A percentile compares a stretch with the other conserved stretches of the same genome.
Conservation (phyloP, 2,888 invertebrate species). For the Erynnis tages region DNA sequence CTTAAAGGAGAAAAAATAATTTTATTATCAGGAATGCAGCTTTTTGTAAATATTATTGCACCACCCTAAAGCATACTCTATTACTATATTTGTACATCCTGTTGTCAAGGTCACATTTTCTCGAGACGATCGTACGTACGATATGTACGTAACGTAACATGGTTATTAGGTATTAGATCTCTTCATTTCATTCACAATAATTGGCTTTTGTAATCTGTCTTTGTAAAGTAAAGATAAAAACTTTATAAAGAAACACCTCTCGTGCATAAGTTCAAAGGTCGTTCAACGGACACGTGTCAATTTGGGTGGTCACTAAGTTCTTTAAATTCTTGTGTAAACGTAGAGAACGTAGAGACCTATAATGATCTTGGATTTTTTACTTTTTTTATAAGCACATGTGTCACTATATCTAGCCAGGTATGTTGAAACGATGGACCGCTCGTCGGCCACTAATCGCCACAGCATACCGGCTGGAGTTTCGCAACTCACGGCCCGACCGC, state of each 20-base stretch:
- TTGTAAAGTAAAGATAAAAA: too few species aligned
- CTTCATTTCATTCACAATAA: neutral
- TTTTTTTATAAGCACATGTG: conserved; percentile 48
- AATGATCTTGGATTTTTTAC: conserved; percentile 2
- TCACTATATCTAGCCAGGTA: conserved; percentile 55
- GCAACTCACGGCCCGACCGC: conserved; percentile 69
- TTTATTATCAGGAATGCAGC: too few species aligned
- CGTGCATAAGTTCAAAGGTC: conserved; percentile 3
- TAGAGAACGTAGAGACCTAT: too few species aligned
- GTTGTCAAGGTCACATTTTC: neutral
- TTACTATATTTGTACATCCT: neutral
- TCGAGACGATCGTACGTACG: neutral
- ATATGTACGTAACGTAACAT: neutral
- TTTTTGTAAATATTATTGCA: too few species aligned
- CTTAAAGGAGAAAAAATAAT: too few species aligned
- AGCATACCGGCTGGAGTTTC: conserved; percentile 63
- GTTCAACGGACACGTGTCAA: neutral
- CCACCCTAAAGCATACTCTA: neutral
- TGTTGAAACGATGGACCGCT: conserved; percentile 74
- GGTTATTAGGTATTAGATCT: neutral
- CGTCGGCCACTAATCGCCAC: conserved; percentile 71
- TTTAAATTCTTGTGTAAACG: neutral
- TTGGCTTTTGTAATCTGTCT: too few species aligned
- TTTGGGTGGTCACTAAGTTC: neutral
- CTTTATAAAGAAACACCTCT: too few species aligned